Evolutionary conservation across 2,113 vertebrate genomes (phyloP).

Genomic region (Catharus bicknelli): DNA sequence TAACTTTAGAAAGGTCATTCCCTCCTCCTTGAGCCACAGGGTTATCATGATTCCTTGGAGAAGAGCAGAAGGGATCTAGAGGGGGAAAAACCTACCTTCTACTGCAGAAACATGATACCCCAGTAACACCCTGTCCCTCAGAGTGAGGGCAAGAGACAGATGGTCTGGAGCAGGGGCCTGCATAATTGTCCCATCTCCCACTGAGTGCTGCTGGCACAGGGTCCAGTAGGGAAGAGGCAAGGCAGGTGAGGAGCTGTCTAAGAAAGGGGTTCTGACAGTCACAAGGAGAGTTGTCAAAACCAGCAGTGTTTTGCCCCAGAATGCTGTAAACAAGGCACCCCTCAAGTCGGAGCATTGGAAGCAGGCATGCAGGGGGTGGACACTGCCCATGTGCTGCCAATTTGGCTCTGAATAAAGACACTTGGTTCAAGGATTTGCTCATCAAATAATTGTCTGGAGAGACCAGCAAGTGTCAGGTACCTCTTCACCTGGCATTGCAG

Average conservation of each 20-base stretch:
- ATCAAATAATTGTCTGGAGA: background rate
- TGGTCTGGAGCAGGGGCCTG: background rate
- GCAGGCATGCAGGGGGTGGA: background rate
- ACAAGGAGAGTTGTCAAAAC: background rate
- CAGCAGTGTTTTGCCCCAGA: background rate
- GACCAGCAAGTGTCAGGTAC: background rate
- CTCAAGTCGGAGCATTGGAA: background rate
- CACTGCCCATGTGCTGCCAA: background rate
- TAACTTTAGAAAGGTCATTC: constrained; percentile 66
- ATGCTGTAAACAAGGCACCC: background rate
- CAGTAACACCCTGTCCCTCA: background rate
- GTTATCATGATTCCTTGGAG: background rate
- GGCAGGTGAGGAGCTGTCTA: background rate
- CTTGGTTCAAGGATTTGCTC: background rate
- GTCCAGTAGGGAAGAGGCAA: background rate
- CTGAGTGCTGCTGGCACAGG: background rate
- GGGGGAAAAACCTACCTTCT: background rate
- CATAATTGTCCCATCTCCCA: background rate
- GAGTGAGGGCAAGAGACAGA: background rate
- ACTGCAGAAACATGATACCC: background rate
- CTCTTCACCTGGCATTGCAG: background rate
- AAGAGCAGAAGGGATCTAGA: background rate
- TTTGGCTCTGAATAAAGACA: background rate
- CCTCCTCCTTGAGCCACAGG: background rate
- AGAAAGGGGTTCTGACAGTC: background rate